A percentile compares a stretch with the other conserved stretches of the same genome.
Conservation (phyloP, 2,113 vertebrate genomes). For the Mola mola region DNA sequence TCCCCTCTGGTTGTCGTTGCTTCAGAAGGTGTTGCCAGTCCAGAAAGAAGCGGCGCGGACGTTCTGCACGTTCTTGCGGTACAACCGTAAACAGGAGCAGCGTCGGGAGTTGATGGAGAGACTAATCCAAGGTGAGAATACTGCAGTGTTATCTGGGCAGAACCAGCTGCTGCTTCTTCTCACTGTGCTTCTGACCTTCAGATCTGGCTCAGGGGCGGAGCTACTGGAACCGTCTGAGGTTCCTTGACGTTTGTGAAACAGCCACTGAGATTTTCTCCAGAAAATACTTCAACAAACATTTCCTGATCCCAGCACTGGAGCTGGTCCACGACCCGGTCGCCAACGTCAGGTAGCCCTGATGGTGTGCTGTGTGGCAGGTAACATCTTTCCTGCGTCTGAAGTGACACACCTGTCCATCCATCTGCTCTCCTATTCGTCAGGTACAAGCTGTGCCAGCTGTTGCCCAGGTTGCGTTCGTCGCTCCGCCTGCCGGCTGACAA, state of each 20-base stretch:
- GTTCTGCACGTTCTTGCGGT: conserved; percentile 90
- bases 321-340: conserved; percentile 93
- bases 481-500: conserved; percentile 91
- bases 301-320: conserved; percentile 90
- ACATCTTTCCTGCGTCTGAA: not conserved
- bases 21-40: conserved; percentile 93
- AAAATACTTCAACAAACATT: conserved; percentile 95
- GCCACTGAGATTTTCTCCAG: conserved; percentile 94
- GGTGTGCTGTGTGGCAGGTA: not conserved
- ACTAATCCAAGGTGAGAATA: conserved; percentile 88
- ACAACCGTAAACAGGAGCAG: conserved; percentile 94
- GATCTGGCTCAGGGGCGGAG: conserved; percentile 93
- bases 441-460: conserved; percentile 88
- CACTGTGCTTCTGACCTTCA: conserved; percentile 63
- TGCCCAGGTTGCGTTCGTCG: conserved; percentile 90
- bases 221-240: conserved; percentile 94
- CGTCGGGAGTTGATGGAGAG: conserved; percentile 92
- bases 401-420: not conserved
- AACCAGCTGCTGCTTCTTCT: not conserved
- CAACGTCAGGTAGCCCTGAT: conserved; percentile 89
- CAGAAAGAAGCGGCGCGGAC: conserved; percentile 93
- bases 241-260: conserved; percentile 94
- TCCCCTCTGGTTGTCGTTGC: conserved; percentile 7
- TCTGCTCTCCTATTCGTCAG: conserved; percentile 40
- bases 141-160: not conserved